Evolutionary conservation across 2,113 vertebrate genomes (phyloP).

Genomic region (Corythornis madagascariensis): DNA sequence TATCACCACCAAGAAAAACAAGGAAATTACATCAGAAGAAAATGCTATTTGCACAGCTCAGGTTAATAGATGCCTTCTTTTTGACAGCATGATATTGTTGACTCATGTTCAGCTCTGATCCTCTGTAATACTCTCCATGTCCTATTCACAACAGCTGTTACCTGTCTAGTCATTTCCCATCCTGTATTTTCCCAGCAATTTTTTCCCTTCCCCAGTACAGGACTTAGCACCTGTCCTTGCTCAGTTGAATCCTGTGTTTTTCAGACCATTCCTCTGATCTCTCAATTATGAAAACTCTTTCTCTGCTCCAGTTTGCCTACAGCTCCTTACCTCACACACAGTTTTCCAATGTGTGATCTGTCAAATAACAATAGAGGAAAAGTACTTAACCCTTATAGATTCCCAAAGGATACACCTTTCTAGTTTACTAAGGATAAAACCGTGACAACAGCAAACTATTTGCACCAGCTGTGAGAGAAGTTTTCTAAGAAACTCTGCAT

Average conservation of each 20-base stretch:
- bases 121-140: not conserved
- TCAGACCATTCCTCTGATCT: not conserved
- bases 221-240: conserved; percentile 2
- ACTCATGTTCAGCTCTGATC: conserved; percentile 38
- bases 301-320: not conserved
- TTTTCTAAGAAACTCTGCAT: not conserved
- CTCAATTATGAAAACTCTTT: not conserved
- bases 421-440: not conserved
- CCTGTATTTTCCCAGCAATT: not conserved
- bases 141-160: conserved; percentile 25
- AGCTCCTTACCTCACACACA: not conserved
- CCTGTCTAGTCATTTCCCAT: not conserved
- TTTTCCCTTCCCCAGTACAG: conserved; percentile 2
- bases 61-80: not conserved
- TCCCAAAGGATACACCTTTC: not conserved
- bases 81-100: not conserved
- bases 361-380: not conserved
- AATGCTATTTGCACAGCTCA: not conserved
- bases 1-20: not conserved
- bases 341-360: not conserved
- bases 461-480: not conserved
- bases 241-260: conserved; percentile 16
- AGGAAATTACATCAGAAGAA: not conserved
- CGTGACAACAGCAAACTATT: not conserved
- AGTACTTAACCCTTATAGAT: conserved; percentile 24